Base-by-base conservation (phyloP, 2,797 vertebrate species). In the Phoxinus dragarum region DNA sequence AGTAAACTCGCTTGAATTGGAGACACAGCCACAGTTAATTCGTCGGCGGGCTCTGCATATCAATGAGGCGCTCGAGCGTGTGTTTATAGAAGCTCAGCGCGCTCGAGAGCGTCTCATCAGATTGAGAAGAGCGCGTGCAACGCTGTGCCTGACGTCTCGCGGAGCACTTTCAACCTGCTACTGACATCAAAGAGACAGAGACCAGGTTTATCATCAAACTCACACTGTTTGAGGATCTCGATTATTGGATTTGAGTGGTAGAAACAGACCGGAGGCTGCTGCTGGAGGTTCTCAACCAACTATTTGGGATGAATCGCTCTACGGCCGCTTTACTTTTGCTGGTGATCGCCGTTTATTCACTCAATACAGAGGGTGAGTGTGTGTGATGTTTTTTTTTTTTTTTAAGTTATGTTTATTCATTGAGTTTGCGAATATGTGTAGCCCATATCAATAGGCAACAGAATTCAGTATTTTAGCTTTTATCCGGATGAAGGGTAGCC, bases 1-100 rank as follows among this genome's bases (percentile, higher is more conserved):
- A 74, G 69, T 34, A 21, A 12, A 17, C 75, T 36, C 40, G 19
- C 27, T 61, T 14, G 69, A 16, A 14, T 80, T 85, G 10, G 42
- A 80, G 31, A 40, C 68, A 27, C n/a, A 2, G 67, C 52, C 83
- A 12, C 36, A 17, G 68, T 80, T 82, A 69, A 97, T 96, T 98
- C 95, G 96, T 93, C 94, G 94, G 92, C 93, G 95, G 91, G 96
- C 92, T 94, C 88, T 96, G 97, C 97, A 99, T 99, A 95, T 97
- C 97, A 98, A 98, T 98, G 97, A 98, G 97, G 83, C 89, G 93
- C 91, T 61, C 36, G 95, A 95, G 91, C 93, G 94, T 93, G 93
- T 92, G 87, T 96, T 97, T 97, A 97, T 96, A 97, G 96, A 96
- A 94, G 95, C 91, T 94, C 84, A 7, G 66, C 80, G 91, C 91